Evolutionary conservation across 2,113 vertebrate genomes (phyloP).

Genomic region (Pseudonaja textilis): DNA sequence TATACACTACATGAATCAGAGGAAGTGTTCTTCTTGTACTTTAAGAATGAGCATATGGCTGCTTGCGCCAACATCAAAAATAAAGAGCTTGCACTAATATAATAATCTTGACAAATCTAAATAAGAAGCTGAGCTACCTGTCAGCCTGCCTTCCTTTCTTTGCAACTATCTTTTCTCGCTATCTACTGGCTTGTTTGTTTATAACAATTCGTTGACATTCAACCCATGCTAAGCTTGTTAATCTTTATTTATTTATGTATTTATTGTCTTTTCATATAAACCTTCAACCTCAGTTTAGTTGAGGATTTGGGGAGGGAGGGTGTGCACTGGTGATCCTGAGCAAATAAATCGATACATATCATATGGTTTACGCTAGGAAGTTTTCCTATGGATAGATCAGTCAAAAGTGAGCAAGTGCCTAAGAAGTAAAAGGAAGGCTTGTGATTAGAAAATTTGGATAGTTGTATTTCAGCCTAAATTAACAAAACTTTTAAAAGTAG

Average conservation of each 20-base stretch:
- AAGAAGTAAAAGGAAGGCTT: background rate
- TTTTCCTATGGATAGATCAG: background rate
- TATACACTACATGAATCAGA: background rate
- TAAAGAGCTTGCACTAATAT: constrained; percentile 30
- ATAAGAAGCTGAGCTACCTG: background rate
- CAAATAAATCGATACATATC: background rate
- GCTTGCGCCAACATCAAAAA: constrained; percentile 40
- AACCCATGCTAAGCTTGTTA: background rate
- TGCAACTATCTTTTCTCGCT: background rate
- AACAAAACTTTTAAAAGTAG: background rate
- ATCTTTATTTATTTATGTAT: background rate
- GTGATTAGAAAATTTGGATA: background rate
- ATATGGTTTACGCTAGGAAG: background rate
- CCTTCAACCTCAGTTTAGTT: background rate
- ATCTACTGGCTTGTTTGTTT: background rate
- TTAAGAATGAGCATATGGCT: constrained; percentile 17
- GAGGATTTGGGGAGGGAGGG: background rate
- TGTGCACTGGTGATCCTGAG: background rate
- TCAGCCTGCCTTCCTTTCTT: background rate
- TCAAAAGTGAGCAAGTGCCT: background rate
- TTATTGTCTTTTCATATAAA: background rate
- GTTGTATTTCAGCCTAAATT: background rate
- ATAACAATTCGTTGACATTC: background rate
- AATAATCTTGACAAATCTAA: constrained; percentile 23
- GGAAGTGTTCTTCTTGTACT: constrained; percentile 1